Conservation (phyloP, 2,113 vertebrate species). For the Spermophilus dauricus region DNA sequence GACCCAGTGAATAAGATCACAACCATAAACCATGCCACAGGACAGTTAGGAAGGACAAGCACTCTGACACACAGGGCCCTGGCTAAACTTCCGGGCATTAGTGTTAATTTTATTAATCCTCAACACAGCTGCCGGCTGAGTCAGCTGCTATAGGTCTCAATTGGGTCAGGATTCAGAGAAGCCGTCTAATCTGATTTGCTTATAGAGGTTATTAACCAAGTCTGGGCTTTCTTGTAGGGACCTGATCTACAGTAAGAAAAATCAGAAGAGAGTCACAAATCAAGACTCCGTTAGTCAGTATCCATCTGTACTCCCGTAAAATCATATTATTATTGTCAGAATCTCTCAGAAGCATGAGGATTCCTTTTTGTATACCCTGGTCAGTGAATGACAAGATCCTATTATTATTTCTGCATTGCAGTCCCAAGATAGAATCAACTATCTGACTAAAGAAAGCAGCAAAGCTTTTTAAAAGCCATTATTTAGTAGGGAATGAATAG, state of each 20-base stretch:
- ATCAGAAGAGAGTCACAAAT: neutral
- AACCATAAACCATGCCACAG: neutral
- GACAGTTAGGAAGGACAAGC: neutral
- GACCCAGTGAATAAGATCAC: neutral
- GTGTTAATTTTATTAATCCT: conserved; percentile 49
- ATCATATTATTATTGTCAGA: neutral
- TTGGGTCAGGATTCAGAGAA: conserved; percentile 18
- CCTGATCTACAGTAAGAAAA: neutral
- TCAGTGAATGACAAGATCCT: neutral
- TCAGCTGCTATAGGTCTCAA: neutral
- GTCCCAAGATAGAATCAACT: conserved; percentile 25
- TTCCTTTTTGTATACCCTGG: neutral
- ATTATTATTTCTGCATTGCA: conserved; percentile 33
- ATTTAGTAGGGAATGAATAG: conserved; percentile 54
- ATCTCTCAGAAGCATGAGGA: neutral
- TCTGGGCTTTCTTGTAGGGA: neutral
- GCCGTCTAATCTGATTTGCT: neutral
- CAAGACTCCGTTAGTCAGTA: neutral
- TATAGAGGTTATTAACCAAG: neutral
- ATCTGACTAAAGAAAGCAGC: conserved; percentile 37
- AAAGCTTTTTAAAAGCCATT: conserved; percentile 67
- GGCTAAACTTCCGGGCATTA: neutral
- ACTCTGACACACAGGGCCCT: neutral
- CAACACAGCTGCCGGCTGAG: conserved; percentile 24
- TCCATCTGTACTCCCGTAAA: neutral